Evolutionary conservation across 2,797 vertebrate genomes (phyloP).

Genomic region (Telmatherina bonti): DNA sequence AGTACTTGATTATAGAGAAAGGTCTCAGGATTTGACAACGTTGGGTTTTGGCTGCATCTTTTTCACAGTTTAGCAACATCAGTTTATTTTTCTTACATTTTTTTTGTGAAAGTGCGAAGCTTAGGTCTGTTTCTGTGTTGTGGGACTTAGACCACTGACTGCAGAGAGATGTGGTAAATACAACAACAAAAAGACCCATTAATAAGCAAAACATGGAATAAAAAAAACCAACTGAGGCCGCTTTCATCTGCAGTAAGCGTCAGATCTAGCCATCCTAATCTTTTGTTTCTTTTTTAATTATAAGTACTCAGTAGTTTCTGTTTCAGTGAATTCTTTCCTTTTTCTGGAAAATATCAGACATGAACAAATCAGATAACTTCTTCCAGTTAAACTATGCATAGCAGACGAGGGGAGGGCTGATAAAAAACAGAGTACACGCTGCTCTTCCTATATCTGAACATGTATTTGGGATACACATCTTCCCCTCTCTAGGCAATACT

Average conservation of each 20-base stretch:
- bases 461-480: neutral
- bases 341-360: conserved; percentile 24
- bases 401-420: conserved; percentile 1
- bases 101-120: conserved; percentile 6
- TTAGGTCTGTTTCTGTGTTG: conserved; percentile 5
- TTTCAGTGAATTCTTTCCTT: conserved; percentile 25
- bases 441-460: conserved; percentile 7
- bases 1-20: conserved; percentile 42
- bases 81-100: neutral
- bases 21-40: conserved; percentile 47
- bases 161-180: conserved; percentile 24
- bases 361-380: conserved; percentile 6
- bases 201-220: no score
- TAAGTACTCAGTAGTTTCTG: conserved; percentile 23
- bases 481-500: conserved; percentile 1
- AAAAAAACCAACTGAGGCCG: conserved; percentile 11
- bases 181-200: neutral
- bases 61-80: conserved; percentile 26
- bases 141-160: conserved; percentile 9
- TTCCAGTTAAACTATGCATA: neutral
- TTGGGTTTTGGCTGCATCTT: conserved; percentile 43
- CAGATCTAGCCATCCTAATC: conserved; percentile 15
- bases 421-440: no score
- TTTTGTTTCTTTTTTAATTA: conserved; percentile 11
- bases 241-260: conserved; percentile 40